Evolutionary conservation across 2,797 vertebrate genomes (phyloP).

Genomic region (Hippopotamyrus pictus): DNA sequence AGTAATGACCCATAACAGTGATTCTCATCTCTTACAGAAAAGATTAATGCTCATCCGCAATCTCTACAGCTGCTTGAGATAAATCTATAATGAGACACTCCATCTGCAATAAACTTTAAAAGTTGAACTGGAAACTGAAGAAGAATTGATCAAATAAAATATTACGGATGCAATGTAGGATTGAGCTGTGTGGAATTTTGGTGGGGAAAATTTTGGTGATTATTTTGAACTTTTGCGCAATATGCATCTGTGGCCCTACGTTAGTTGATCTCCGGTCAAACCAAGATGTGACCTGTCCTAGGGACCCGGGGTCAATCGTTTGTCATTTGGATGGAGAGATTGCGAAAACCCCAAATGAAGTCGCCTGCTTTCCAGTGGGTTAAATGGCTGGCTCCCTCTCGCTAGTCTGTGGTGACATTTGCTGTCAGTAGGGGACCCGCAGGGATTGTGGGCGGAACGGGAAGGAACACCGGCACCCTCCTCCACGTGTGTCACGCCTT

Average conservation of each 20-base stretch:
- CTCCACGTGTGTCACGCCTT: not conserved
- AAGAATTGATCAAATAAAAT: constrained; percentile 20
- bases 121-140: constrained; percentile 17
- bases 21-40: constrained; percentile 33
- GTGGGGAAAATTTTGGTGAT: not conserved
- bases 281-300: not conserved
- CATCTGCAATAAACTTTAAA: constrained; percentile 33
- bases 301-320: not conserved
- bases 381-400: not conserved
- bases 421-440: not conserved
- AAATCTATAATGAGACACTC: constrained; percentile 47
- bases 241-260: not conserved
- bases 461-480: not conserved
- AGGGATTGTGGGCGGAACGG: not conserved
- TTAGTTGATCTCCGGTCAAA: not conserved
- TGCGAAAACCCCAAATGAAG: not conserved
- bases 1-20: constrained; percentile 40
- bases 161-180: not conserved
- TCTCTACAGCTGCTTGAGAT: constrained; percentile 45
- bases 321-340: not conserved
- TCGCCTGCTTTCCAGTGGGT: not conserved
- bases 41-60: constrained; percentile 39
- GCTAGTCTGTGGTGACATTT: not conserved
- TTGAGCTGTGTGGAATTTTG: not conserved
- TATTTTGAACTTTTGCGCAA: not conserved